Conservation (phyloP, 2,888 invertebrate genomes). For the Epiblema foenella region DNA sequence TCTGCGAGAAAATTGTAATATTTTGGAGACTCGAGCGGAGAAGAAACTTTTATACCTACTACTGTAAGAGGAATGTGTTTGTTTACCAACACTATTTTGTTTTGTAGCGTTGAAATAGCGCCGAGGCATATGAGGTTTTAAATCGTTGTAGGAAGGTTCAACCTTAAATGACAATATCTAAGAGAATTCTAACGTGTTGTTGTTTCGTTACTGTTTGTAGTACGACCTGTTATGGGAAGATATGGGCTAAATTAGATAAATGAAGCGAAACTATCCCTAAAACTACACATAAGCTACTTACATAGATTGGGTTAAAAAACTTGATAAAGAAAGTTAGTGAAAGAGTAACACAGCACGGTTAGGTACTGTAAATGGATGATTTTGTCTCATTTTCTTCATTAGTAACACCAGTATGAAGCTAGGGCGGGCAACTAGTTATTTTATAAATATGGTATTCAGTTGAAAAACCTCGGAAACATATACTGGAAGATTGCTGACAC, state of each 20-base stretch:
- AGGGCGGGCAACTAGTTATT: too few species aligned
- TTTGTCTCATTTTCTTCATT: too few species aligned
- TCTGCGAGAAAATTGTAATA: slow-evolving; percentile 28
- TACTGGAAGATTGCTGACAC: too few species aligned
- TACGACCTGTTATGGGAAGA: slow-evolving; percentile 9
- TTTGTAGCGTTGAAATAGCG: slow-evolving; percentile 13
- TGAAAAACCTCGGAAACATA: too few species aligned
- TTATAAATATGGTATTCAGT: too few species aligned
- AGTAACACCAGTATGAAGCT: too few species aligned
- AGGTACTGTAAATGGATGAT: too few species aligned
- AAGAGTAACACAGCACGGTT: too few species aligned
- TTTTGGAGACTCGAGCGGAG: slow-evolving; percentile 1
- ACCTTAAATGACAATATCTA: neutral
- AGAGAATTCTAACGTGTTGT: slow-evolving; percentile 7
- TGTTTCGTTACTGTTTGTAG: slow-evolving; percentile 11
- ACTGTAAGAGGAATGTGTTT: slow-evolving; percentile 36
- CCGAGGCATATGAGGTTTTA: neutral
- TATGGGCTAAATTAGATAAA: neutral
- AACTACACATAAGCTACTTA: neutral
- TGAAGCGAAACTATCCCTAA: neutral
- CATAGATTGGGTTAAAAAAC: neutral
- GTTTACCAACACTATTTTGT: slow-evolving; percentile 39
- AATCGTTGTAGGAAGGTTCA: neutral
- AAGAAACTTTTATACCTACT: slow-evolving; percentile 36
- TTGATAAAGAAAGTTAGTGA: too few species aligned